Base-by-base conservation (phyloP, 2,888 invertebrate species). In the Dynastes grantii region DNA sequence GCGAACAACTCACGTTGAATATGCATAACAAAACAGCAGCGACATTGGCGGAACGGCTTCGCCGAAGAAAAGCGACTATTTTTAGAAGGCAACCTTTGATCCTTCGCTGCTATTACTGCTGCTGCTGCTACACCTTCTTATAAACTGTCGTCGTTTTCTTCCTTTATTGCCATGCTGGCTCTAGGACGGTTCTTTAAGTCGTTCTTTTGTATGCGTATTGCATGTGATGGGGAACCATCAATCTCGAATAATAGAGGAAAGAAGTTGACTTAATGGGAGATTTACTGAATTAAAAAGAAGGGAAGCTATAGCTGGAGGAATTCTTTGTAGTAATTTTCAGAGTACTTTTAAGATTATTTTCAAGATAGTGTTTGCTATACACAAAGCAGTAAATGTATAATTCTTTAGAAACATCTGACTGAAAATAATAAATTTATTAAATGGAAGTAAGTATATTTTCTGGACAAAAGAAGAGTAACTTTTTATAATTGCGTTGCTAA, bases 1-100 rank as follows among this genome's bases (percentile, higher is more conserved):
- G 9, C 37, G 32, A 73, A 58, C 73, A 75, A 75, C 61, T 75
- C 75, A 22, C 75, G 55, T n/a, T 58, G 75, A 75, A 75, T 75
- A 75, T 58, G 61, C 58, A 75, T 61, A 61, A 40, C 40, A 55
- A 58, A 58, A 61, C 58, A 61, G 58, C 61, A 29, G 61, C n/a
- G 40, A 75, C 55, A 22, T 58, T 58, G 61, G 37, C 37, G n/a
- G 55, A 32, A 55, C 73, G 13, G 32, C 55, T 37, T 58, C 22
- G 22, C 55, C n/a, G 55, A 8, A 58, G n/a, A 16, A 22, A 58
- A 58, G 55, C n/a, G 55, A 22, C 55, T 58, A 58, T 58, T 58
- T 58, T 58, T 58, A 58, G 55, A 22, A 22, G 9, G 55, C 55
- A 22, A 58, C 45, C 45, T 45, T 45, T 45, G 45, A 45, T 45